Evolutionary conservation across 2,113 vertebrate genomes (phyloP), one percentile per base, ranked within the genome.

Genomic region (Alces alces): DNA sequence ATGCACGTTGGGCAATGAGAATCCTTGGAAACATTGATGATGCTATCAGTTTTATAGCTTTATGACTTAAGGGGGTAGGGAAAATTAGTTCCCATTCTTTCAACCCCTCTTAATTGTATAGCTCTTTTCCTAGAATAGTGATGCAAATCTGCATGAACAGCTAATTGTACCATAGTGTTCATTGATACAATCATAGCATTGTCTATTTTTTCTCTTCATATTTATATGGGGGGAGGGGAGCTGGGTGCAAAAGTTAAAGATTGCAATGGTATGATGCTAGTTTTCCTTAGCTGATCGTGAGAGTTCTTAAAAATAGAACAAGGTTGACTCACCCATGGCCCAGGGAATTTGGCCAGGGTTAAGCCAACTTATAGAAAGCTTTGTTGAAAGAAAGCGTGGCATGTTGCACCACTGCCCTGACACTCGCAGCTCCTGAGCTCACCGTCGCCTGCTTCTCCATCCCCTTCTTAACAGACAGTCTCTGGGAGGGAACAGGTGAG

Each of bases 81-180:
- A 90, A 96, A 93, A 57, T 80, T 70, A 45, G 45, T 95, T 96
- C 97, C 97, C 96, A 47, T 79, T 97, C 97, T 97, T 98, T 98
- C 16, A 79, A 27, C 96, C 64, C 64, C 88, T 30, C 43, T 97
- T 95, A 86, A 83, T 50, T 73, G 28, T 96, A 94, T 96, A 36
- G 54, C 96, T 98, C 89, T 90, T 95, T 89, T 97, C 27, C 39
- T 97, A 97, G 98, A 98, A 93, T 98, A 98, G 98, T 95, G 87
- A 91, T 14, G 36, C 79, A 84, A 28, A 5, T 97, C 91, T 0
- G 52, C 98, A 96, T 97, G 98, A 96, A 96, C 95, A 21, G n/a
- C 84, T 43, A 97, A 96, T 52, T 43, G 39, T 97, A 87, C 55
- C 89, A 79, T 96, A 87, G 97, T 96, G 91, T 95, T 97, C 55